These are phyloP conservation scores for Hydractinia echinata DNA, from an alignment of 30 jellyfish, hydroid and myxozoan genomes.

Conservation along the genomic window DNA sequence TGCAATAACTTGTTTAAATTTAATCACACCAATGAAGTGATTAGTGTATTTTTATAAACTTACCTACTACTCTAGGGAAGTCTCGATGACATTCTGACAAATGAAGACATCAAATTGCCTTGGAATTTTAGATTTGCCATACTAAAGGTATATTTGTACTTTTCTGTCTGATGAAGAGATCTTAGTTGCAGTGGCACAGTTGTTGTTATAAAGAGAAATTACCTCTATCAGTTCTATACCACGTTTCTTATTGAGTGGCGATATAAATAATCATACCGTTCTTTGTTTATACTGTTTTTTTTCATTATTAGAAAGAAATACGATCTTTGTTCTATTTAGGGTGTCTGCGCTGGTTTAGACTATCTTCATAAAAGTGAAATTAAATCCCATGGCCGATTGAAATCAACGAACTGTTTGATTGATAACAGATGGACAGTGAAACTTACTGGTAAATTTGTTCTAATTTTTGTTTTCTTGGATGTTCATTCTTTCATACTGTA, in stretches of 20 bases:
- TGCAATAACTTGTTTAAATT: no score
- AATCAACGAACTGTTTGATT: slow-evolving; percentile 70
- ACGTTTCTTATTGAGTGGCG: neutral
- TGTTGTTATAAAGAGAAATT: neutral
- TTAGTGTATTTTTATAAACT: neutral
- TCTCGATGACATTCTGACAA: slow-evolving; percentile 61
- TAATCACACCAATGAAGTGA: neutral
- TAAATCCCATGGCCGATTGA: slow-evolving; percentile 92
- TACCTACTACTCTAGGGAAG: slow-evolving; percentile 50
- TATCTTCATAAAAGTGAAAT: slow-evolving; percentile 72
- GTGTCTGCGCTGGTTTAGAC: slow-evolving; percentile 57
- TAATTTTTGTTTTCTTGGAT: neutral
- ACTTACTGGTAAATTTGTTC: slow-evolving; percentile 52
- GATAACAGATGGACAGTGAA: slow-evolving; percentile 95
- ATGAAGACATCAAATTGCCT: slow-evolving; percentile 78
- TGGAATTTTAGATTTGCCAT: slow-evolving; percentile 88
- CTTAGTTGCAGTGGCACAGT: neutral
- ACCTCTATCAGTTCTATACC: neutral
- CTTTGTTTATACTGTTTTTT: neutral
- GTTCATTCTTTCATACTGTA: no score
- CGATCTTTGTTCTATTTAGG: slow-evolving; percentile 32
- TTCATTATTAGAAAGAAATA: neutral
- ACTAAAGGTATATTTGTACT: slow-evolving; percentile 48
- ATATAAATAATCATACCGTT: neutral
- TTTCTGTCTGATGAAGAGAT: neutral